Percentiles rank a stretch among this genome's conserved stretches.
Conservation (phyloP, 2,797 vertebrate genomes). For the Rallus crepitans region DNA sequence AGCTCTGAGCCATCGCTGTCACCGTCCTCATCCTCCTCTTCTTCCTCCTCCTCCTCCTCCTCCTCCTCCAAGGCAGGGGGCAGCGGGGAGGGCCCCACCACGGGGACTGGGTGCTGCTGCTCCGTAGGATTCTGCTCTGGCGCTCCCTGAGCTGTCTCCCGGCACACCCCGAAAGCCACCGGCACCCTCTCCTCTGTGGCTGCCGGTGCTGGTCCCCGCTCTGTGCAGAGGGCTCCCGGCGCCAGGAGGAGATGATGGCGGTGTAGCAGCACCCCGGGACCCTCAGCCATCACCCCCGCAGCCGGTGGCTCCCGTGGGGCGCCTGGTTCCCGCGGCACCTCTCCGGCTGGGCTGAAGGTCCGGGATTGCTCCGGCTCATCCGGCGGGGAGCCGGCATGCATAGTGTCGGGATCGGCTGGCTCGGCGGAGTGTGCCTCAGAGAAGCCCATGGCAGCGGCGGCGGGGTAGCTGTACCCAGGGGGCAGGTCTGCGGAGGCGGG, state of each 20-base stretch:
- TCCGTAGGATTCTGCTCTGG: conserved; percentile 53
- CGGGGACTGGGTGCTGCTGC: neutral
- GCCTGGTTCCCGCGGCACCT: conserved; percentile 61
- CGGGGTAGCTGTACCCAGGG: conserved; percentile 86
- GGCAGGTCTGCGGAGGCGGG: conserved; percentile 83
- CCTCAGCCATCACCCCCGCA: neutral
- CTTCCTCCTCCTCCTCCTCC: conserved; percentile 40
- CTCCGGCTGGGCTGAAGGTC: conserved; percentile 82
- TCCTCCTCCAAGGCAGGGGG: conserved; percentile 17
- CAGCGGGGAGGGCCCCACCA: neutral
- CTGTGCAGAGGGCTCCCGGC: neutral
- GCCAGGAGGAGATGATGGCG: conserved; percentile 54
- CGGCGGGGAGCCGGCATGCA: conserved; percentile 84
- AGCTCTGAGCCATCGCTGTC: conserved; percentile 33
- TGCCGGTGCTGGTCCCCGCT: neutral
- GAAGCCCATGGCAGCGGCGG: conserved; percentile 84
- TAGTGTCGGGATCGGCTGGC: conserved; percentile 87
- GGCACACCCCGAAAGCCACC: conserved; percentile 46
- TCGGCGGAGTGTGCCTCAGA: conserved; percentile 84
- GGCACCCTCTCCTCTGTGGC: neutral
- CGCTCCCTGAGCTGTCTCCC: conserved; percentile 42
- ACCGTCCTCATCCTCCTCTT: conserved; percentile 3
- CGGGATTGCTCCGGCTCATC: conserved; percentile 84
- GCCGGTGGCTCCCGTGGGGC: neutral
- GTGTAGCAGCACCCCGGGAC: conserved; percentile 40